A percentile compares a stretch with the other conserved stretches of the same genome.
phyloP scores from a whole-genome alignment of 2,113 vertebrate species.

The Rhodinocichla rosea region DNA sequence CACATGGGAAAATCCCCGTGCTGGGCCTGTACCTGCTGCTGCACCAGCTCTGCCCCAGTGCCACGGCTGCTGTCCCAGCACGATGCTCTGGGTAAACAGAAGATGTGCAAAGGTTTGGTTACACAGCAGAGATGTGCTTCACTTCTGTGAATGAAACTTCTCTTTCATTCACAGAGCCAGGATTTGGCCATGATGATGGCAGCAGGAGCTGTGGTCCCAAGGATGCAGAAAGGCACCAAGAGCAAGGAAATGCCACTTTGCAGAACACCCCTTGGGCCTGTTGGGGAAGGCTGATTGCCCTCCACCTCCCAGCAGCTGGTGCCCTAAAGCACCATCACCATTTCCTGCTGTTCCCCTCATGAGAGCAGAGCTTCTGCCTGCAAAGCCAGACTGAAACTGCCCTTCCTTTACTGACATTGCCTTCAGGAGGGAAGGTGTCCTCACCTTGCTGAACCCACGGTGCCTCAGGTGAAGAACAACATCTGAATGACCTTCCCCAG shows the following conservation, averaged over 20 bases:
- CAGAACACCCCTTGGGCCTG: neutral
- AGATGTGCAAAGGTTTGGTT: neutral
- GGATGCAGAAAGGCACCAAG: neutral
- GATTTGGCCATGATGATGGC: neutral
- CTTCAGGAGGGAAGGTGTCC: neutral
- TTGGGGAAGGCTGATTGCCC: fast-evolving
- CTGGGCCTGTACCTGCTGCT: neutral
- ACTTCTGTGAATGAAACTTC: neutral
- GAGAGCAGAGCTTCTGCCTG: neutral
- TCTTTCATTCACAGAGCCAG: neutral
- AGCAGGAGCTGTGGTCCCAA: neutral
- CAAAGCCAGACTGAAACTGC: neutral
- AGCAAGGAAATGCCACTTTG: neutral
- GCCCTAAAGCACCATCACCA: fast-evolving
- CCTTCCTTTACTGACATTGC: neutral
- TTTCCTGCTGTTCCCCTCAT: neutral
- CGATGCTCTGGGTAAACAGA: neutral
- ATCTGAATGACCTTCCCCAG: neutral
- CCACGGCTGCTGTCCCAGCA: fast-evolving
- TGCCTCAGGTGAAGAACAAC: neutral
- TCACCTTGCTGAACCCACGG: fast-evolving
- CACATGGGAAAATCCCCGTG: fast-evolving
- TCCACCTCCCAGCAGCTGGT: neutral
- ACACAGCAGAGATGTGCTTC: neutral
- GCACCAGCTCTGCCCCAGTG: neutral